Evolutionary conservation across 2,797 vertebrate genomes (phyloP), one percentile per base, ranked within the genome.

Genomic region (Lophotriccus pileatus): DNA sequence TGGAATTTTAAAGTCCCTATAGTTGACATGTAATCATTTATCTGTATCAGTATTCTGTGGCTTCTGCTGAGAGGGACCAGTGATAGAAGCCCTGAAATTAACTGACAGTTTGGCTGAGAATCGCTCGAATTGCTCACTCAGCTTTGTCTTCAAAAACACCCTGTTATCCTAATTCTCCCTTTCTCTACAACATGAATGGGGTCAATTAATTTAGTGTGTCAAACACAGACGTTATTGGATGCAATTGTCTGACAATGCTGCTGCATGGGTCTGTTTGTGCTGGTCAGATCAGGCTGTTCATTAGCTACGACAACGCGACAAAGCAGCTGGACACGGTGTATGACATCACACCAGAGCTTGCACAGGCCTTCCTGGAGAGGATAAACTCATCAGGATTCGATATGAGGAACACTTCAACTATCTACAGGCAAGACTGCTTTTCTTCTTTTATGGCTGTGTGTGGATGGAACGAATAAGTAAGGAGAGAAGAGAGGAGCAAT

Each of bases 221-320:
- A 92, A 62, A 60, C 17, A 3, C 59, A 7, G 43, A 9, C 59
- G 86, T 72, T 58, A 22, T 13, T 43, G 59, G 28, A 12, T 75
- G 53, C 41, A 23, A 6, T 28, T 74, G 23, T 60, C 41, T 21
- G 27, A 4, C 22, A 14, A 66, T 37, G 30, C 50, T 79, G 46
- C 73, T 9, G 6, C 13, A 4, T 19, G 37, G 12, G 84, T 82
- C 91, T 89, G 47, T 92, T 86, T 95, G 24, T 62, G 17, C 58
- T 76, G 82, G 6, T 44, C 76, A 98, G 98, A 97, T 98, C 23
- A 97, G 97, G 32, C 87, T 98, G 16, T 98, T 98, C 92, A 97
- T 98, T 60, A 98, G 98, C 96, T 98, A 98, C 3, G 98, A 98
- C 97, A 98, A 98, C 0, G 98, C 98, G 28, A 98, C 98, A 18